Evolutionary conservation across 2,113 vertebrate species (phyloP).

Genomic region (Psephotus haematonotus): DNA sequence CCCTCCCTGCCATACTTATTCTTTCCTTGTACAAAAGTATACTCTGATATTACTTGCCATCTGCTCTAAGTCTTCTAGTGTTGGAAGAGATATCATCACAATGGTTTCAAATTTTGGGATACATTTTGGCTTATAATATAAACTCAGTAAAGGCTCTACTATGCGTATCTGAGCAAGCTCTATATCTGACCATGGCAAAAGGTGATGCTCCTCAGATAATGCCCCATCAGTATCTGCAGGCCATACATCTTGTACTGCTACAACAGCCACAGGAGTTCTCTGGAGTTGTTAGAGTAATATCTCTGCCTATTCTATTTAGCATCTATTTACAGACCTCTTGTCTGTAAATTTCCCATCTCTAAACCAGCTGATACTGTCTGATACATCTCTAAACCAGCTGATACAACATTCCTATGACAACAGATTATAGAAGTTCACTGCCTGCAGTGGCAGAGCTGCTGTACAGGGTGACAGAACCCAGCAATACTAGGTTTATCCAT

Average conservation of each 20-base stretch:
- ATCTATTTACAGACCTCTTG: neutral
- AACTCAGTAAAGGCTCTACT: neutral
- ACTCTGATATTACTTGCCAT: neutral
- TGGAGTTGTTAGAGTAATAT: neutral
- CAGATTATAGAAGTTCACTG: neutral
- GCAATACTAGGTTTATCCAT: neutral
- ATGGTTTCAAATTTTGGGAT: neutral
- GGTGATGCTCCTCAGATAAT: neutral
- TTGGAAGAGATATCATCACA: neutral
- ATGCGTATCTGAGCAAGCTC: neutral
- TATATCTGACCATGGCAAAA: neutral
- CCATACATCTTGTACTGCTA: neutral
- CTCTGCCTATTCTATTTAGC: neutral
- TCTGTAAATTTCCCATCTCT: neutral
- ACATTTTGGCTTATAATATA: neutral
- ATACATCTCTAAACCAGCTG: neutral
- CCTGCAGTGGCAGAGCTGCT: neutral
- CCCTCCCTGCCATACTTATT: neutral
- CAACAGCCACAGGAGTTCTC: neutral
- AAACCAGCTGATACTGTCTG: neutral
- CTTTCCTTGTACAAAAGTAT: neutral
- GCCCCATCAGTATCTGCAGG: neutral
- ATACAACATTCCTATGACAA: neutral
- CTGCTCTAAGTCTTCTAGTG: neutral
- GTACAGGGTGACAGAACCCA: neutral